Conservation (phyloP, 2,888 invertebrate species). For the Drosophila formosana region DNA sequence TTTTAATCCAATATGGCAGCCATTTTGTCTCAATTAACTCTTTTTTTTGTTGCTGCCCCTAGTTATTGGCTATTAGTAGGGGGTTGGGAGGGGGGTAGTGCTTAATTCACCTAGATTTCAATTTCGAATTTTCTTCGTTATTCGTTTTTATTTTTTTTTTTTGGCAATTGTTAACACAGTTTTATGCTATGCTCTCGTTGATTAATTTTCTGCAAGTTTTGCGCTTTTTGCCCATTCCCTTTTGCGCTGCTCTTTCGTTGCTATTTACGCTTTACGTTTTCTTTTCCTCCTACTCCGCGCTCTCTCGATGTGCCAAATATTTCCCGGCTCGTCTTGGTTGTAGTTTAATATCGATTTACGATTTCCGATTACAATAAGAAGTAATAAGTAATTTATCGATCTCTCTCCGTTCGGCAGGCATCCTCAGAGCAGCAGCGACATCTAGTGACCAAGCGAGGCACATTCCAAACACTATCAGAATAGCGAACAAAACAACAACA, state of each 20-base stretch:
- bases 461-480: conserved; percentile 52
- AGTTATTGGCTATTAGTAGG: conserved; percentile 3
- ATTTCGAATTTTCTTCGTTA: conserved; percentile 27
- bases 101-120: conserved; percentile 71
- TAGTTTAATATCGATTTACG: conserved; percentile 35
- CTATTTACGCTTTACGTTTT: conserved; percentile 65
- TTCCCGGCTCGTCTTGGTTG: conserved; percentile 46
- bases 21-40: conserved; percentile 78
- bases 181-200: conserved; percentile 38
- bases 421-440: conserved; percentile 41
- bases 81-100: conserved; percentile 3
- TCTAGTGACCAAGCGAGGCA: conserved; percentile 48
- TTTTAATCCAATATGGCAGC: conserved; percentile 83
- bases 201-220: conserved; percentile 55
- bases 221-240: conserved; percentile 51
- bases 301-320: conserved; percentile 64
- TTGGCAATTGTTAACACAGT: conserved; percentile 47
- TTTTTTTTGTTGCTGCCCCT: conserved; percentile 45
- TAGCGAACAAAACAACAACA: conserved; percentile 57
- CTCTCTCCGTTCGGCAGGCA: conserved; percentile 28
- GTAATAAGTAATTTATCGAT: conserved; percentile 38
- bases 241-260: conserved; percentile 64
- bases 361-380: conserved; percentile 15
- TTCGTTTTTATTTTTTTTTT: conserved; percentile 41
- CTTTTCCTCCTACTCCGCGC: conserved; percentile 20